These are phyloP conservation scores for Drosophila seclusa DNA, from an alignment of 2,888 invertebrate genomes.

Conservation along the genomic window DNA sequence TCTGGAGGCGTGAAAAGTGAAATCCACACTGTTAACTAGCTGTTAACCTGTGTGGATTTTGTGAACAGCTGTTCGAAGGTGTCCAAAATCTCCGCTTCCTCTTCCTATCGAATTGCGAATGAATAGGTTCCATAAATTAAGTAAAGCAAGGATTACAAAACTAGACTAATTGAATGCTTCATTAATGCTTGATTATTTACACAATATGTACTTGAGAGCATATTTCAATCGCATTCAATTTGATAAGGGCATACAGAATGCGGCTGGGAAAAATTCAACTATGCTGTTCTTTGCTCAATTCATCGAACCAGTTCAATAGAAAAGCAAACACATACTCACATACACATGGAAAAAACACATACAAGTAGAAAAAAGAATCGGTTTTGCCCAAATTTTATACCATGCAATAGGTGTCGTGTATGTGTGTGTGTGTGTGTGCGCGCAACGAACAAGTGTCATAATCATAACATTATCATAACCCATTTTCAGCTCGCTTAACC, in stretches of 20 bases:
- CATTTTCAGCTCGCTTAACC: slow-evolving; percentile 10
- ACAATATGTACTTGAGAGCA: neutral
- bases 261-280: neutral
- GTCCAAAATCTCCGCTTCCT: neutral
- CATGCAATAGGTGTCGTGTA: slow-evolving; percentile 1
- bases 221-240: neutral
- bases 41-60: neutral
- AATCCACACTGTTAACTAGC: neutral
- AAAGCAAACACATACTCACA: neutral
- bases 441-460: slow-evolving; percentile 51
- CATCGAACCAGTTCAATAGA: slow-evolving; percentile 21
- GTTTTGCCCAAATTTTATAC: slow-evolving; percentile 15
- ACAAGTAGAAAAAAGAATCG: slow-evolving; percentile 3
- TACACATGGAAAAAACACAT: neutral
- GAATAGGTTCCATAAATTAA: neutral
- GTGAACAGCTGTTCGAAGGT: neutral
- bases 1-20: neutral
- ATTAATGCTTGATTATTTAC: neutral
- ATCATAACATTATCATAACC: slow-evolving; percentile 3
- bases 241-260: slow-evolving; percentile 1
- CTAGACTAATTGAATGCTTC: neutral
- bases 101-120: neutral
- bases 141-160: neutral
- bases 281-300: slow-evolving; percentile 5
- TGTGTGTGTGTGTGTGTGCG: slow-evolving; percentile 2